Evolutionary conservation across 2,797 vertebrate genomes (phyloP).

Genomic region (Enteromius argenteus): DNA sequence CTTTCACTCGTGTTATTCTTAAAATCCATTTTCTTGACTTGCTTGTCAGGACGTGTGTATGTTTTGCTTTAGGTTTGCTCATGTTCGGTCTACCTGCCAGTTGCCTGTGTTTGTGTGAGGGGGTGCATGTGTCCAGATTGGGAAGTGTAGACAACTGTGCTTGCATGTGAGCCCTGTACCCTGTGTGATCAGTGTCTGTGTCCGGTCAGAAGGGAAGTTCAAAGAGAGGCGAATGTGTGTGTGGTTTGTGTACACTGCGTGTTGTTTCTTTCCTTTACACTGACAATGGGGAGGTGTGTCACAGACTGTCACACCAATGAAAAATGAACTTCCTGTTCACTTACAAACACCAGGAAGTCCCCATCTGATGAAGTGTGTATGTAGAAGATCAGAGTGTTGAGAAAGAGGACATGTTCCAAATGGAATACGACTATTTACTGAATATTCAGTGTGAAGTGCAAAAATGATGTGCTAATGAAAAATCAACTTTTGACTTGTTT

Average conservation of each 20-base stretch:
- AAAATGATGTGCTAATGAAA: not conserved
- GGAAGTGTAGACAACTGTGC: conserved; percentile 35
- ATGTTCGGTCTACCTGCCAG: not conserved
- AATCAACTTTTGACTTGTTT: not conserved
- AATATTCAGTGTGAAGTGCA: not conserved
- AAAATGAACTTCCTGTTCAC: conserved; percentile 71
- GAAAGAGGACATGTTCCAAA: conserved; percentile 13
- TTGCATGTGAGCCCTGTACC: conserved; percentile 25
- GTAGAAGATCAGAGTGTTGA: conserved; percentile 37
- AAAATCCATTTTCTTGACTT: conserved; percentile 14
- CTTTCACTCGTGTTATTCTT: not conserved
- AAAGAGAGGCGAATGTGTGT: conserved; percentile 34
- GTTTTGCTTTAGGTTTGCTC: not conserved
- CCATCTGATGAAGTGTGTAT: conserved; percentile 50
- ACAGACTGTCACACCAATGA: conserved; percentile 66
- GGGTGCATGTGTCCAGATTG: conserved; percentile 15
- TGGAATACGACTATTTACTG: not conserved
- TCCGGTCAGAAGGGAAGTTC: conserved; percentile 45
- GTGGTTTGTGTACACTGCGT: conserved; percentile 35
- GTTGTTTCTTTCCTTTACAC: conserved; percentile 55
- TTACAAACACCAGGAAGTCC: conserved; percentile 71
- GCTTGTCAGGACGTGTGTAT: conserved; percentile 23
- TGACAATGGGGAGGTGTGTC: conserved; percentile 69
- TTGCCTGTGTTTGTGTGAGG: not conserved
- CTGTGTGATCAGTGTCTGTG: conserved; percentile 41